A percentile compares a stretch with the other conserved stretches of the same genome.
Evolutionary conservation across 1,140 invertebrate species (phyloP).

Genomic region (Orchesella cincta): DNA sequence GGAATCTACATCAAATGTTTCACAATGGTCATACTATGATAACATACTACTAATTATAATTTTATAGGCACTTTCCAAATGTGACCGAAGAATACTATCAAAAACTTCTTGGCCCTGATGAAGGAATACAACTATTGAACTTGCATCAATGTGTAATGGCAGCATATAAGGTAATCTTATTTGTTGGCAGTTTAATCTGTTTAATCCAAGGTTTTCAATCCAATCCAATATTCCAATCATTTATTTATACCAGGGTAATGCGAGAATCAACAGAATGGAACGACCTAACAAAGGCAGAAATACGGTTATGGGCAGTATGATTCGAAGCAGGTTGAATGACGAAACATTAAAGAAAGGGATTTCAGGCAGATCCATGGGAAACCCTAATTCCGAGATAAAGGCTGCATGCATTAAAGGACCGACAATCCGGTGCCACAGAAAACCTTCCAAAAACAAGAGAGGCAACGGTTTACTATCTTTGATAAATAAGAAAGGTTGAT

Average conservation of each 20-base stretch:
- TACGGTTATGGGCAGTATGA: neutral
- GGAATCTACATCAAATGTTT: neutral
- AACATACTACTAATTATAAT: no score
- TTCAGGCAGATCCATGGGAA: neutral
- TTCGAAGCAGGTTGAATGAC: neutral
- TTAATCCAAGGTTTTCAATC: neutral
- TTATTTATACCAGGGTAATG: neutral
- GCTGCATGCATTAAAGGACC: neutral
- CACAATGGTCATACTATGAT: no score
- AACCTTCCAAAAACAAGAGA: neutral
- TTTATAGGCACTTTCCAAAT: constrained; percentile 3
- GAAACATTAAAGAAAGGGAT: neutral
- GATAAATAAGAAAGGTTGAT: neutral
- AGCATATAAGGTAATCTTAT: neutral
- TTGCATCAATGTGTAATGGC: neutral
- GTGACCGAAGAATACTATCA: neutral
- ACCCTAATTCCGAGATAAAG: neutral
- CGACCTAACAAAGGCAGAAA: neutral
- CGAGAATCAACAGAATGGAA: neutral
- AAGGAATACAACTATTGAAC: neutral
- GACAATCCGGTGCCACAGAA: neutral
- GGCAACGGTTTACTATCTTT: neutral
- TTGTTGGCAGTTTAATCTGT: neutral
- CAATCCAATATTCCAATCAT: no score
- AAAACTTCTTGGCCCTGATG: constrained; percentile 6